Evolutionary conservation across 2,797 vertebrate genomes (phyloP), one percentile per base, ranked within the genome.

Genomic region (Cryptoblepharus egeriae): DNA sequence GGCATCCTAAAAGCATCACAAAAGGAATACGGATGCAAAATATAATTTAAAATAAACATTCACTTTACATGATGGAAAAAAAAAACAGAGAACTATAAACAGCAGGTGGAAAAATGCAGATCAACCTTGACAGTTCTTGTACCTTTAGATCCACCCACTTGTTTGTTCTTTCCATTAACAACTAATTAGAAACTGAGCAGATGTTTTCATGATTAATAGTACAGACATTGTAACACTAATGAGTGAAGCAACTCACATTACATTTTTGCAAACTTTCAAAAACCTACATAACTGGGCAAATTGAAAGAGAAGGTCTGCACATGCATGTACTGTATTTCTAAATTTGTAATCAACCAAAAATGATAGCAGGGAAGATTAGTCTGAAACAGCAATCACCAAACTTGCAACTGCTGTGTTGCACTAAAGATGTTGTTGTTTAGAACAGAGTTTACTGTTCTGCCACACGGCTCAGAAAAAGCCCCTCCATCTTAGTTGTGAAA

Each of bases 151-250:
- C 58, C 63, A 85, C 32, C 69, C 13, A 49, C 32, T 55, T 77
- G 70, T 65, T 71, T 45, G 68, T 64, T 82, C 32, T 42, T 42
- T 42, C 60, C 15, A 69, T 86, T 74, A 86, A 79, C 15, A 60
- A 55, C 80, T 74, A 74, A 69, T 75, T 75, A 75, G 58, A 77
- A 72, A 67, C 39, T 10, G 22, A 72, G 67, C 81, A 87, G 77
- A 80, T 64, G 77, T 39, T 78, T 88, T 79, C 24, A 70, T 60
- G 35, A 75, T 16, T 58, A 35, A 78, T 24, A 32, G n/a, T 24
- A 77, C 11, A 76, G 57, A 52, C 74, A 28, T 72, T 49, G 71
- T 75, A 24, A 16, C 61, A 57, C 39, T 63, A 80, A 81, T 45
- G 69, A 49, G 9, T 60, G 35, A 81, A 77, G 82, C 45, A 64